Evolutionary conservation across 2,797 vertebrate species (phyloP), one percentile per base, ranked within the genome.

Genomic region (Pseudochirops cupreus): DNA sequence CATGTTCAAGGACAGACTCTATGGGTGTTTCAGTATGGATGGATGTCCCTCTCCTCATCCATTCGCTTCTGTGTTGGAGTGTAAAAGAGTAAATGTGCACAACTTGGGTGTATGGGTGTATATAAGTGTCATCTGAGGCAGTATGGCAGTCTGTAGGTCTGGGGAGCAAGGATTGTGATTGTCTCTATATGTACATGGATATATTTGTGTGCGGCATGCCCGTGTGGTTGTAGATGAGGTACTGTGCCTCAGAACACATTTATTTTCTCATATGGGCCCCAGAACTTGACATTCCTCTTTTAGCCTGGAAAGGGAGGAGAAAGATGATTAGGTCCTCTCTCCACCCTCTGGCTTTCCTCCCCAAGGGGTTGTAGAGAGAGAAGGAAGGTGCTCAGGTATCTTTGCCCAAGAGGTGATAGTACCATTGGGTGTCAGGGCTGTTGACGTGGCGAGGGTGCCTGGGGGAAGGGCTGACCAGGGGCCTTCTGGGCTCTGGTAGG

Each of bases 381-480:
- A 52, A 59, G 91, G 52, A 95, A 95, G 94, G 92, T 91, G 18
- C 89, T n/a, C 93, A 82, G 91, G 90, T 93, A 67, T 59, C 91
- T 89, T 90, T n/a, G 91, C 74, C 56, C 91, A 94, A 94, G 92
- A 56, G 95, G n/a, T 62, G 74, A 67, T 91, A 82, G 56, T 96
- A 94, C 94, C 95, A 92, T 91, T 96, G 94, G 95, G 74, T 0
- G 94, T 96, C 97, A 97, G 95, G 57, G 33, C 82, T 96, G 98
- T 97, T 97, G 97, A 92, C 98, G 92, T 97, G 98, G 97, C 97
- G 92, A 50, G 95, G 53, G 95, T 93, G 95, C 33, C 91, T 89
- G 58, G 53, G 92, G 97, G 95, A 95, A 90, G 94, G 87, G 91
- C 87, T 56, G 89, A 54, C 24, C 58, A 58, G 91, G 67, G 94